Evolutionary conservation across 2,113 vertebrate species (phyloP).

Genomic region (Sinocyclocheilus maitianheensis): DNA sequence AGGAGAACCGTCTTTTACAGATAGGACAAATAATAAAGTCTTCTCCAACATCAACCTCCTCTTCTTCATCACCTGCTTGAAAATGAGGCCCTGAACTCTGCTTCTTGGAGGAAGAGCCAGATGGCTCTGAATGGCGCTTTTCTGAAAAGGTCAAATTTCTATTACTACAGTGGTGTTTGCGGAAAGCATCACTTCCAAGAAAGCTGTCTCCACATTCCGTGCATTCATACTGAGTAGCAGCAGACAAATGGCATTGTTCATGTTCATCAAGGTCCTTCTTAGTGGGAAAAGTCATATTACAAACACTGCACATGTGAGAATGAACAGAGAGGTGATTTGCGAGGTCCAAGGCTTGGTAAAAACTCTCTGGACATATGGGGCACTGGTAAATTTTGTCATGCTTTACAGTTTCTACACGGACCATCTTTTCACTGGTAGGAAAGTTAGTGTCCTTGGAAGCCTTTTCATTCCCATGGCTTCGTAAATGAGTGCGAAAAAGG

Average conservation of each 20-base stretch:
- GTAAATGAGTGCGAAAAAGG: conserved; percentile 69
- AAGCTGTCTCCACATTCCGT: conserved; percentile 67
- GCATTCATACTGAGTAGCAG: conserved; percentile 68
- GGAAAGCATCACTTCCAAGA: conserved; percentile 65
- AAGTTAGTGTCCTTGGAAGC: background rate
- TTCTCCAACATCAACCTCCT: conserved; percentile 73
- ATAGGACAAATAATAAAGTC: conserved; percentile 69
- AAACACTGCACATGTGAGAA: conserved; percentile 65
- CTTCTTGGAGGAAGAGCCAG: conserved; percentile 26
- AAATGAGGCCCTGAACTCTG: background rate
- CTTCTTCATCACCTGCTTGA: conserved; percentile 60
- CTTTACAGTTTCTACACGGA: conserved; percentile 6
- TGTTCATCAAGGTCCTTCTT: conserved; percentile 66
- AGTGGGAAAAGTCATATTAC: conserved; percentile 66
- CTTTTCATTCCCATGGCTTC: conserved; percentile 62
- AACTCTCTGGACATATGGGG: conserved; percentile 71
- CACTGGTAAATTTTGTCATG: conserved; percentile 64
- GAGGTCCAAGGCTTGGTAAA: conserved; percentile 64
- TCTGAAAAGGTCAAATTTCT: conserved; percentile 22
- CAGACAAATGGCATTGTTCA: conserved; percentile 58
- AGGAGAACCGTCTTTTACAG: conserved; percentile 73
- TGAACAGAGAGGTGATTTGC: conserved; percentile 70
- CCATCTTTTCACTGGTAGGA: background rate
- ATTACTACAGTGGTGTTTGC: conserved; percentile 69
- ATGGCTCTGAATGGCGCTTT: conserved; percentile 20